Conservation (phyloP, 1,140 invertebrate species). For the Calosoma granatense region DNA sequence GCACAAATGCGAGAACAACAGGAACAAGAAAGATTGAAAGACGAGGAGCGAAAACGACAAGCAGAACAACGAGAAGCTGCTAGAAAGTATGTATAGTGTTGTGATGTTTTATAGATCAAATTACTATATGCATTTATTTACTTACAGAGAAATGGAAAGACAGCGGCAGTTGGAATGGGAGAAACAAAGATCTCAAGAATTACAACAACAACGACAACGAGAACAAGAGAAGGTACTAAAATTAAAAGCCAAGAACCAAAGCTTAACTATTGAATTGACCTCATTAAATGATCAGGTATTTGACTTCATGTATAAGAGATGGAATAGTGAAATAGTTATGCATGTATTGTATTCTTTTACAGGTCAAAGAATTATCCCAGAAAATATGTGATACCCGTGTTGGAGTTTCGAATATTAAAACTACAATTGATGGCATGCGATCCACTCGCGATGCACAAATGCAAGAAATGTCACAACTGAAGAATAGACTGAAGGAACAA, state of each 20-base stretch:
- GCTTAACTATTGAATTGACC: constrained; percentile 70
- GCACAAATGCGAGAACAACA: constrained; percentile 75
- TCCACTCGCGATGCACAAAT: constrained; percentile 81
- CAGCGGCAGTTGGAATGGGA: constrained; percentile 96
- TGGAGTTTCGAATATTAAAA: constrained; percentile 85
- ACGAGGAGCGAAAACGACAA: constrained; percentile 59
- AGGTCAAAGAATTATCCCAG: constrained; percentile 75
- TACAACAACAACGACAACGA: constrained; percentile 72
- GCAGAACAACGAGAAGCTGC: constrained; percentile 73
- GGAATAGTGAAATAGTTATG: neutral
- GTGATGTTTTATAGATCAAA: constrained; percentile 3
- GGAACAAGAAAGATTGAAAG: constrained; percentile 62
- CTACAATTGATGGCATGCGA: constrained; percentile 94
- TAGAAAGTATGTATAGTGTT: constrained; percentile 40
- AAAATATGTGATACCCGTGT: constrained; percentile 82
- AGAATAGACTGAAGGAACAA: constrained; percentile 73
- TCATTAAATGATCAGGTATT: constrained; percentile 43
- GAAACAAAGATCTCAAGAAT: constrained; percentile 75
- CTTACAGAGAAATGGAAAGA: constrained; percentile 77
- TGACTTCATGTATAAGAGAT: no score
- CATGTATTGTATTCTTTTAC: constrained; percentile 25
- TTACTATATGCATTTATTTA: constrained; percentile 16
- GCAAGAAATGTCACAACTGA: constrained; percentile 79
- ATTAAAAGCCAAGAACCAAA: constrained; percentile 83
- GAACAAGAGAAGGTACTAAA: constrained; percentile 83